Percentiles rank a stretch among this genome's conserved stretches.
phyloP scores from a whole-genome alignment of 1,140 invertebrate genomes.

The Capitella teleta region DNA sequence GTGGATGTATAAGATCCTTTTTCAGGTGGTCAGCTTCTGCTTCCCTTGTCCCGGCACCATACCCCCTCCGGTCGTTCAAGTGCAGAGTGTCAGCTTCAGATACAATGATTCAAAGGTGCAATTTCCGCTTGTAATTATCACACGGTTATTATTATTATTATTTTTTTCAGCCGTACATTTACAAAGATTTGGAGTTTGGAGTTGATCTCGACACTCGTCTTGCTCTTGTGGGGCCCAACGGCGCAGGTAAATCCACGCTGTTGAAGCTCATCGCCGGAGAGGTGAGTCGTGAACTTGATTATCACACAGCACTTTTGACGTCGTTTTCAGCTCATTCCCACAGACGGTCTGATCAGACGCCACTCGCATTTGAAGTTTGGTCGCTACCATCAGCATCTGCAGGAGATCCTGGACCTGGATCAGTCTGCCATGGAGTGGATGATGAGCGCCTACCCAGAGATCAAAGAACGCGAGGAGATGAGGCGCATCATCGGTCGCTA shows the following conservation, averaged over 20 bases:
- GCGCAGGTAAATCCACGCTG: constrained; percentile 95
- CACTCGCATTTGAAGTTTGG: constrained; percentile 96
- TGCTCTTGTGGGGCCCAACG: constrained; percentile 95
- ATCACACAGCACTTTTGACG: not conserved
- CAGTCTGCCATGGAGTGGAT: constrained; percentile 94
- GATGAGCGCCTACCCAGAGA: constrained; percentile 91
- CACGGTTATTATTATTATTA: not conserved
- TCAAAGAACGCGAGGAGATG: constrained; percentile 98
- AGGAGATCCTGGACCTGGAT: constrained; percentile 89
- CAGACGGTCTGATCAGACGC: constrained; percentile 91
- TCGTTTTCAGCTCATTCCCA: constrained; percentile 72
- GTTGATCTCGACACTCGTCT: constrained; percentile 95
- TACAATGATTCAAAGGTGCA: constrained; percentile 63
- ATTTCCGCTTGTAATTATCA: not conserved
- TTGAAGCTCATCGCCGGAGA: constrained; percentile 91
- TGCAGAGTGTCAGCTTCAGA: constrained; percentile 91
- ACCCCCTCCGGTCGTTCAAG: constrained; percentile 98
- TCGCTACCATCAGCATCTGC: constrained; percentile 94
- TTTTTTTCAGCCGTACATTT: constrained; percentile 65
- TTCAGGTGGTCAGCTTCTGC: constrained; percentile 70
- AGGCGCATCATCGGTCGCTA: constrained; percentile 96
- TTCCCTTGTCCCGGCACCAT: constrained; percentile 94
- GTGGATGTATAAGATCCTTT: not conserved
- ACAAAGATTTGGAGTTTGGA: constrained; percentile 96
- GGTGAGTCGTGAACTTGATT: constrained; percentile 46